Conservation (phyloP, 1,140 invertebrate species). For the Tetramorium alpestre region DNA sequence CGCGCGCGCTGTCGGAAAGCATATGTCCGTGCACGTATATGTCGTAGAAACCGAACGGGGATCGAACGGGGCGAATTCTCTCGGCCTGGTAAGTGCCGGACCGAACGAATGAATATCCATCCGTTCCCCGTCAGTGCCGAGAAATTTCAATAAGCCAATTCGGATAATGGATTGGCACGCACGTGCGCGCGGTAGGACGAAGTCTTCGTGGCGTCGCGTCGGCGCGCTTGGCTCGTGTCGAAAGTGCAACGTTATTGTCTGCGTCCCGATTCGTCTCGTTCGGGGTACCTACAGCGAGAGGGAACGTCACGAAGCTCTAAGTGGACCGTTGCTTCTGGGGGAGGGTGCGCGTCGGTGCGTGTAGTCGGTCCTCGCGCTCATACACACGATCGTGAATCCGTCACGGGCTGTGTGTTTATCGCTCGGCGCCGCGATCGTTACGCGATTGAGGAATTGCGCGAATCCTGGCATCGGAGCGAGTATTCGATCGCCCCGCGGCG, state of each 20-base stretch:
- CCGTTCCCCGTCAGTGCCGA: constrained; percentile 81
- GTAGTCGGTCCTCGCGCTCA: neutral
- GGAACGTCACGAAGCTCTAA: constrained; percentile 55
- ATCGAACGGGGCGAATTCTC: constrained; percentile 38
- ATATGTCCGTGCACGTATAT: constrained; percentile 42
- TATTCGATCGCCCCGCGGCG: constrained; percentile 1
- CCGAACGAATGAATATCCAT: constrained; percentile 82
- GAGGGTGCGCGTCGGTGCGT: constrained; percentile 62
- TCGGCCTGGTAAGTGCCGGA: constrained; percentile 38
- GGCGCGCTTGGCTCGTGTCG: constrained; percentile 55
- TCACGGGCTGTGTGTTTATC: constrained; percentile 58
- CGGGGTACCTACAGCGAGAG: neutral
- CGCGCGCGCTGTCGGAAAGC: constrained; percentile 33
- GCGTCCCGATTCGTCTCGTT: constrained; percentile 71
- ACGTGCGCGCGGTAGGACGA: constrained; percentile 73
- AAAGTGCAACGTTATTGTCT: constrained; percentile 74
- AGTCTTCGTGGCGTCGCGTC: constrained; percentile 46
- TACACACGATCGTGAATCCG: constrained; percentile 50
- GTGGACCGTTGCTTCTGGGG: constrained; percentile 70
- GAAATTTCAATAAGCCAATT: constrained; percentile 86
- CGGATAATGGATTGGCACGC: constrained; percentile 84
- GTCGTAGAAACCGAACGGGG: constrained; percentile 33
- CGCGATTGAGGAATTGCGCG: constrained; percentile 43
- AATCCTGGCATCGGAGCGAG: neutral
- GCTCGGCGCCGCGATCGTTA: constrained; percentile 58